Evolutionary conservation across 30 jellyfish, hydroid and myxozoan genomes (phyloP), one percentile per base, ranked within the genome.

Genomic region (Chrysaora quinquecirrha): DNA sequence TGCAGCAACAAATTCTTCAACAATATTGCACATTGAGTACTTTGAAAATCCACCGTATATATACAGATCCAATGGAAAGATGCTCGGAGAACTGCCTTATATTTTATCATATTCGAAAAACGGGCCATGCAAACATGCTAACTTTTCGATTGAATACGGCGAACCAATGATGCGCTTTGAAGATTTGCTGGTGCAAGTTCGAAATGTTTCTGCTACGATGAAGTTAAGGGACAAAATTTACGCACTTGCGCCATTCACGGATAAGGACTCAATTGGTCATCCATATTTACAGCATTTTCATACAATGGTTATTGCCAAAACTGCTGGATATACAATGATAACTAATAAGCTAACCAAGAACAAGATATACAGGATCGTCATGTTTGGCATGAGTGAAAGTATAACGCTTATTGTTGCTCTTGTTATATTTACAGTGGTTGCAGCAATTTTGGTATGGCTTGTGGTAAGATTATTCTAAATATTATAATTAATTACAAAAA

Each of bases 391-490:
- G 48, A 16, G 48, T 6, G 85, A 82, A 7, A 70, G 92, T 11
- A 52, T 30, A 1, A 69, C 92, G 0, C 70, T 82, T 16, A 31
- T 82, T 31, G 77, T 82, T 0, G 43, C 63, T 1, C 46, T 71
- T 2, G 25, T 60, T 1, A 48, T 60, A 25, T 46, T 29, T 21
- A 58, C 85, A 1, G 29, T 34, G 0, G 48, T 31, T 0, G 56
- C 48, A 32, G 92, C 79, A 7, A 32, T 48, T 10, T 16, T 28
- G 30, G 71, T 82, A 1, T 82, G 92, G 92, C 24, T 82, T 34
- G 70, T 70, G 63, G 92, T 82, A 69, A 68, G 86, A 6, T 43
- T n/a, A n/a, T n/a, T n/a, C n/a, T n/a, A n/a, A n/a, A n/a, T n/a
- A n/a, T n/a, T n/a, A n/a, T n/a, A n/a, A n/a, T n/a, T n/a, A n/a